Base-by-base conservation (phyloP, 1,140 invertebrate species). In the Aradophagus sp. region DNA sequence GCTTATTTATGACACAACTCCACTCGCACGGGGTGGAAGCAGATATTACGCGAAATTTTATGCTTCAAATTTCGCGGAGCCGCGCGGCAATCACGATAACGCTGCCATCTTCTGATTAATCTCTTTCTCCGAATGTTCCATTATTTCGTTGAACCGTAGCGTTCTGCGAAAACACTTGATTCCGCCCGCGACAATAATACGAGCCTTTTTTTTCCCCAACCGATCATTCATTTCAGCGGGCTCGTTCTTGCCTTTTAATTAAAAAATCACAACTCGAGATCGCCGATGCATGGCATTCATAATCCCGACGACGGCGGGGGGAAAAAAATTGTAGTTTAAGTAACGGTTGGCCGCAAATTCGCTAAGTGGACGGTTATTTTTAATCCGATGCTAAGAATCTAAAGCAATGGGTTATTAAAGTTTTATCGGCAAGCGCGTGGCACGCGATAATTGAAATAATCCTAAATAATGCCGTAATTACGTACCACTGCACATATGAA, bases 371-470 rank as follows among this genome's bases (percentile, higher is more conserved):
- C 17, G 36, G 31, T n/a, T n/a, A n/a, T 44, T 63, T 53, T 63
- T 44, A 53, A 53, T 42, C 32, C 38, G 16, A 45, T 48, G 58
- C 58, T 75, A 77, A 63, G 41, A 36, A 61, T 52, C 38, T 44
- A 34, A 52, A 52, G 47, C 31, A 50, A 34, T 53, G 38, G 31
- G 47, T 65, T 55, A 55, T 74, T 73, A 74, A 67, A 67, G 75
- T 65, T 67, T 76, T 79, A 79, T 79, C 77, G 52, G 58, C 34
- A 48, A 76, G 75, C 76, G 74, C 78, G 73, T 76, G 74, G 77
- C 79, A 79, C 77, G 77, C 77, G 76, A 80, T 79, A 79, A 80
- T n/a, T n/a, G n/a, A n/a, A n/a, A n/a, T n/a, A n/a, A n/a, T n/a
- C n/a, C n/a, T n/a, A n/a, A n/a, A n/a, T n/a, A n/a, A n/a, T n/a